Evolutionary conservation across 64 coral and sea anemone genomes (phyloP), one percentile per base, ranked within the genome.

Genomic region (Anthopleura sola): DNA sequence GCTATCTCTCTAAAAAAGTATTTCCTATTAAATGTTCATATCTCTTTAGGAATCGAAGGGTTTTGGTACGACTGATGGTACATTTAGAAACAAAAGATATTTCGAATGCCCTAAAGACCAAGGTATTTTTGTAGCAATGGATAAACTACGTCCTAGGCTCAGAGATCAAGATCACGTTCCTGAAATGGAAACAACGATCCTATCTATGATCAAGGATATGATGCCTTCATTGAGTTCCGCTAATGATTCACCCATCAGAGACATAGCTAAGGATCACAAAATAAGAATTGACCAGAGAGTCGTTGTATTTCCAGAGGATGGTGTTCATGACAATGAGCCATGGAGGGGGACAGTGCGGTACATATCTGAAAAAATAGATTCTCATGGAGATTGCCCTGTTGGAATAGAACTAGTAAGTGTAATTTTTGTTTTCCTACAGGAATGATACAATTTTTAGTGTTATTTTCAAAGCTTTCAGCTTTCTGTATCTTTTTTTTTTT

Each of bases 71-170:
- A 75, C 57, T 7, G 77, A 95, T 95, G 90, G 93, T 18, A 85
- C 77, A 58, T 95, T 91, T 54, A 32, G 93, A 69, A 89, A 89
- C 31, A 78, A 83, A 56, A 10, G 15, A 23, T 95, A 88, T 81
- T 95, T 95, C 50, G 21, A 3, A 0, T 92, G 90, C 48, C 49
- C 34, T 20, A 24, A 84, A 28, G 78, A 95, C 49, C 86, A 68
- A 36, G 92, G 85, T 20, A 85, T 94, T 21, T 94, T 94, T 87
- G 92, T 94, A 40, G 71, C 84, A 15, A 49, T 94, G 19, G 92
- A 94, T 75, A 91, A 87, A 94, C 20, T 94, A 36, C 80, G 23
- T 47, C 80, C 80, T 77, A 33, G 29, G 8, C 75, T n/a, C n/a
- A n/a, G 37, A 36, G 75, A 77, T 8, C 20, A 23, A 62, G 5